A percentile compares a stretch with the other conserved stretches of the same genome.
phyloP scores from a whole-genome alignment of 1,140 invertebrate genomes.

The Polypedilum pembai region DNA sequence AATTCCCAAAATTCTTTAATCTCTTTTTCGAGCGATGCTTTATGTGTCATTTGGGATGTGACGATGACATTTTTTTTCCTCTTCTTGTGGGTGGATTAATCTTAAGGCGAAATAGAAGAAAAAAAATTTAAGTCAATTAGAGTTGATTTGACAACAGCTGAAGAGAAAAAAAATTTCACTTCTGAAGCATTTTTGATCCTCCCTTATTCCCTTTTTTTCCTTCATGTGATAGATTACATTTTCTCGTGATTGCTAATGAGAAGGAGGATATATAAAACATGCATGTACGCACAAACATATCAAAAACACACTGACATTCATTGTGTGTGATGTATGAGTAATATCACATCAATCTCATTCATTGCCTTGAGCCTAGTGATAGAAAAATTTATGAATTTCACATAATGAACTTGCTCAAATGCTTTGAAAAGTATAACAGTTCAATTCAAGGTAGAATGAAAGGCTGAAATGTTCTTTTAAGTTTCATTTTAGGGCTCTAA shows the following conservation, averaged over 20 bases:
- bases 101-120: background rate
- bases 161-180: constrained; percentile 1
- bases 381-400: background rate
- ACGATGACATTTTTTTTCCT: background rate
- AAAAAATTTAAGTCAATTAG: background rate
- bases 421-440: no score
- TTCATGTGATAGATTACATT: constrained; percentile 12
- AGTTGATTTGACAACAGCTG: background rate
- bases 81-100: constrained; percentile 17
- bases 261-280: background rate
- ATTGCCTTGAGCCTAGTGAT: background rate
- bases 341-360: constrained; percentile 6
- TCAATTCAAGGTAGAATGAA: no score
- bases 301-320: background rate
- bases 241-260: background rate
- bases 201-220: background rate
- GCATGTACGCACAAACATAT: background rate
- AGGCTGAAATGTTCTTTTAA: no score
- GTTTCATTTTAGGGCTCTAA: no score
- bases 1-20: background rate
- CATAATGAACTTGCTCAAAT: no score
- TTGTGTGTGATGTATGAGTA: background rate
- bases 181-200: background rate
- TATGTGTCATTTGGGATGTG: background rate
- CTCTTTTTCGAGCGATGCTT: background rate